Base-by-base conservation (phyloP, 1,140 invertebrate species). In the Megalopta genalis region DNA sequence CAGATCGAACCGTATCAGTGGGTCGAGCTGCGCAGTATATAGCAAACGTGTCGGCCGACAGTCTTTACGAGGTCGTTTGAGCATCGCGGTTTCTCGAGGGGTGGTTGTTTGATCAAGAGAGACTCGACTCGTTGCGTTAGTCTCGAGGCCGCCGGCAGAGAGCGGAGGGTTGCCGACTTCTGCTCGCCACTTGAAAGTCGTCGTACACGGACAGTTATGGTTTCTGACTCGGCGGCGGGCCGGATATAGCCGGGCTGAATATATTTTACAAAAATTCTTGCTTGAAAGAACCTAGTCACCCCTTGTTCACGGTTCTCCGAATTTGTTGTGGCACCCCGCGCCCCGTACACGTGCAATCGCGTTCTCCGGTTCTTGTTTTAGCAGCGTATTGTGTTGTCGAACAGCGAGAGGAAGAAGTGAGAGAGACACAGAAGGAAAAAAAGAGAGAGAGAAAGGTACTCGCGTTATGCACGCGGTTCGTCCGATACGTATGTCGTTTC, bases 251-350 rank as follows among this genome's bases (percentile, higher is more conserved):
- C 39, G 32, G 76, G 62, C 68, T 83, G 73, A 85, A 87, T 87
- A 87, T 87, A 87, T 87, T 87, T 85, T 81, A 87, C 60, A 83
- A 83, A 87, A 87, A 87, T 85, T 64, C 80, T 77, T 23, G 65
- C 86, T 59, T 76, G 75, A 75, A 79, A 85, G 77, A 62, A 74
- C 60, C 71, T 42, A 75, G 77, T 74, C 80, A 83, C 85, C 72
- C 49, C 75, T 69, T 87, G 76, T 87, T 85, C 83, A 85, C 59
- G 80, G 77, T 80, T 64, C 59, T 80, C 65, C 63, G 86, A 87
- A 69, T 77, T 76, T 52, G 14, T 27, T 9, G 49, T 52, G 25
- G 25, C 72, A 39, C 52, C 49, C 62, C 16, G 54, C 57, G 42
- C 4, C 49, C 16, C 49, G 32, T 27, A 54, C 57, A 49, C 46